Conservation (phyloP, 1,140 invertebrate species). For the Macrobrachium rosenbergii region DNA sequence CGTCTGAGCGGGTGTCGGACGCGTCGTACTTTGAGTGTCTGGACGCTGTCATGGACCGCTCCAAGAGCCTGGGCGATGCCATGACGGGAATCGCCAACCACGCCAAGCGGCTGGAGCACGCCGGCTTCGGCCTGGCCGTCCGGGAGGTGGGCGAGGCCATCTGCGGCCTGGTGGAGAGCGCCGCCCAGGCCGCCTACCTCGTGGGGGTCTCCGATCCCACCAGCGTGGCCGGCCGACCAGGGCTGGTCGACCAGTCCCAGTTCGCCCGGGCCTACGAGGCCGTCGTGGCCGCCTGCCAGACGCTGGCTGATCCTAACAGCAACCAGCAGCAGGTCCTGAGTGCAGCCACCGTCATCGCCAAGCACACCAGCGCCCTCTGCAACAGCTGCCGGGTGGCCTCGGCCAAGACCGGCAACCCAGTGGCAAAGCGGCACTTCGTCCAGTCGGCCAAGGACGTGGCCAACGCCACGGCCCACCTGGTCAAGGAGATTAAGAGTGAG, state of each 20-base stretch:
- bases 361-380: constrained; percentile 95
- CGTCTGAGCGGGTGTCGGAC: constrained; percentile 89
- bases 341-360: constrained; percentile 94
- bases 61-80: constrained; percentile 87
- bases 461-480: constrained; percentile 93
- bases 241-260: constrained; percentile 92
- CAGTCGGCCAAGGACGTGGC: constrained; percentile 98
- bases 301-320: constrained; percentile 81
- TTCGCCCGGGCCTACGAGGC: constrained; percentile 89
- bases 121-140: constrained; percentile 89
- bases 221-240: constrained; percentile 87
- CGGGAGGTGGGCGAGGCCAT: constrained; percentile 87
- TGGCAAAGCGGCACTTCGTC: constrained; percentile 96
- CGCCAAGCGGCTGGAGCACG: constrained; percentile 89
- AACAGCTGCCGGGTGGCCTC: constrained; percentile 95
- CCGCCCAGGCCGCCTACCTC: constrained; percentile 93
- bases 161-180: constrained; percentile 91
- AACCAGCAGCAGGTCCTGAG: constrained; percentile 89
- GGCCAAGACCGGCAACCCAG: constrained; percentile 91
- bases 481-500: constrained; percentile 91
- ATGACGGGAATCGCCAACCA: constrained; percentile 95
- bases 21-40: constrained; percentile 94
- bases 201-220: constrained; percentile 93
- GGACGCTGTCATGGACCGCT: constrained; percentile 94
- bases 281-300: constrained; percentile 89